Evolutionary conservation across 2,113 vertebrate genomes (phyloP), one percentile per base, ranked within the genome.

Genomic region (Heloderma charlesbogerti): DNA sequence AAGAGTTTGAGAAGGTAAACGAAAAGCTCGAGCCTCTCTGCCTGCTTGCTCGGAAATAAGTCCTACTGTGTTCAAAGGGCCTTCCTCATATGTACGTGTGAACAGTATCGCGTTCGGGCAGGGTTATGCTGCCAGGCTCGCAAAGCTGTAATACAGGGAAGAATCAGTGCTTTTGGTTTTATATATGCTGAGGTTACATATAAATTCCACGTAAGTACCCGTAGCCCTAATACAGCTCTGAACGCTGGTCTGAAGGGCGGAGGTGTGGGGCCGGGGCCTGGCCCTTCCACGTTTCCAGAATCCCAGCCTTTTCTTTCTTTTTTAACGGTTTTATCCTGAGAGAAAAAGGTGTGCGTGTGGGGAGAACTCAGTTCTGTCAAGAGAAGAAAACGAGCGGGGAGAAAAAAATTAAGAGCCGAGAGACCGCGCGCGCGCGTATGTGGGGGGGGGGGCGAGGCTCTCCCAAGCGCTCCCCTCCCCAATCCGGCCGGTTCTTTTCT

Each of bases 331-430:
- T 63, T 63, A 63, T 63, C 60, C 60, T 20, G 57, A 57, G 57
- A 4, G n/a, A 2, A 18, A 18, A 18, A n/a, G n/a, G 43, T 3
- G 51, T 12, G 82, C 8, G 37, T 57, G 71, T 18, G 31, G 37
- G 16, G 43, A 43, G 12, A 48, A 57, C 31, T 15, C 67, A 0
- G 27, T 74, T 31, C 9, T 37, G 12, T n/a, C 18, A n/a, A 43
- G 60, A 10, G 6, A 12, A 4, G 22, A 34, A 57, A 43, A 60
- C 12, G 22, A 20, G 37, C 43, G 3, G 16, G 57, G 37, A 0
- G 3, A 27, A 43, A 13, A 4, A 5, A 0, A 18, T 1, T n/a
- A n/a, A n/a, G n/a, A n/a, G n/a, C n/a, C n/a, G 8, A 22, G 9
- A 20, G 37, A 27, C 60, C 15, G 40, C 1, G 37, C 48, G 48